Conservation (phyloP, 1,140 invertebrate species). For the Platorchestia sp. region DNA sequence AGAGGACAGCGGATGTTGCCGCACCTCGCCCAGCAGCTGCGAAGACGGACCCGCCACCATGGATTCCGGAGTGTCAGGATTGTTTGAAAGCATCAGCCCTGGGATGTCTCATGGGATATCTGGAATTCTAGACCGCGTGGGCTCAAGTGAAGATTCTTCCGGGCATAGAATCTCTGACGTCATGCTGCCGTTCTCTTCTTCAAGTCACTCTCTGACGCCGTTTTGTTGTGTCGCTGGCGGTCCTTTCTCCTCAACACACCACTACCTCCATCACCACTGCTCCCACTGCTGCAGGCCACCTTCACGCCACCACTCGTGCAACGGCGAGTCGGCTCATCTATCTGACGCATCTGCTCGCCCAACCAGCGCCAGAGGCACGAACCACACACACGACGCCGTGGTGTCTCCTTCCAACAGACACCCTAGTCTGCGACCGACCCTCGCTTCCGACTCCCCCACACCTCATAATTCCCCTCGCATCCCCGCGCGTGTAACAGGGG, state of each 20-base stretch:
- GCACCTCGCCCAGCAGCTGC: conserved; percentile 67
- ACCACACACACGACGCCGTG: background rate
- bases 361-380: background rate
- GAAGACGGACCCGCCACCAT: conserved; percentile 64
- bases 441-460: conserved; percentile 65
- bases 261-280: conserved; percentile 61
- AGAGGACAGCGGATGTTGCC: conserved; percentile 66
- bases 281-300: conserved; percentile 59
- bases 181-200: conserved; percentile 59
- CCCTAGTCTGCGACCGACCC: conserved; percentile 56
- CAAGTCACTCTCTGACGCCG: conserved; percentile 38
- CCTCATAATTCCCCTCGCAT: conserved; percentile 67
- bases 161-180: conserved; percentile 63
- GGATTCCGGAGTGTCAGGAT: conserved; percentile 64
- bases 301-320: conserved; percentile 44
- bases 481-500: conserved; percentile 63
- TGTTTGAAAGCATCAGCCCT: conserved; percentile 63
- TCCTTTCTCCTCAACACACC: conserved; percentile 58
- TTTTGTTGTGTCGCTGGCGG: conserved; percentile 31
- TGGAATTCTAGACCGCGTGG: background rate
- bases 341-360: background rate
- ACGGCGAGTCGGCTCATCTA: conserved; percentile 43
- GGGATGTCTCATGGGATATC: conserved; percentile 56
- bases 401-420: background rate
- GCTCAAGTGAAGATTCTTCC: conserved; percentile 64